Percentiles rank a stretch among this genome's conserved stretches.
Conservation (phyloP, 2,888 invertebrate species). For the Sabatieria punctata region DNA sequence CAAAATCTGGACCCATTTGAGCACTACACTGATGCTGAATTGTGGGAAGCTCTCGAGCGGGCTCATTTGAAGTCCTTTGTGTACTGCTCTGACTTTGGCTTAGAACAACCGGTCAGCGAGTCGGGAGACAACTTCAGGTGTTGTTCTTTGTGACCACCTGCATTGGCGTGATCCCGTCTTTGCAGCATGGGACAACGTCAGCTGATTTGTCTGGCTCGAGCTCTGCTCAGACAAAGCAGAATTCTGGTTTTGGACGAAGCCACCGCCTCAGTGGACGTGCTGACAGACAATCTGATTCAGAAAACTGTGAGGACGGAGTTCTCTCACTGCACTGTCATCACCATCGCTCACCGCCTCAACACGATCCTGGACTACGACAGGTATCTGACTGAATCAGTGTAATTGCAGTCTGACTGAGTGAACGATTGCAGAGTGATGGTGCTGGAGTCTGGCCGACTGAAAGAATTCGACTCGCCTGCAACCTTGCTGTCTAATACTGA, state of each 20-base stretch:
- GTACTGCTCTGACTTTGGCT: no score
- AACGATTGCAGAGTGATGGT: not conserved
- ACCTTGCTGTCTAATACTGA: not conserved
- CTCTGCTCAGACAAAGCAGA: constrained; percentile 62
- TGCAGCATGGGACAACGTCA: constrained; percentile 78
- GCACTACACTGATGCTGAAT: constrained; percentile 51
- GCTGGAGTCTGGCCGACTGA: not conserved
- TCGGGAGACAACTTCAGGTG: no score
- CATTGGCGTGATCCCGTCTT: no score
- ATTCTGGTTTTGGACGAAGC: constrained; percentile 78
- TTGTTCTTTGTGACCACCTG: no score
- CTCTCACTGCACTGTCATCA: constrained; percentile 65
- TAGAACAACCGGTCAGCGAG: no score
- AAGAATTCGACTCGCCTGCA: not conserved
- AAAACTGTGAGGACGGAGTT: constrained; percentile 69
- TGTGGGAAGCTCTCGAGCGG: constrained; percentile 70
- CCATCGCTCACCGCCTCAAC: constrained; percentile 78
- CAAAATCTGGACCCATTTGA: constrained; percentile 77
- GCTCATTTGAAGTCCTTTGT: no score
- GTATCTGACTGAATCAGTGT: not conserved
- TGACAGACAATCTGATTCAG: constrained; percentile 44
- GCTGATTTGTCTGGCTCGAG: constrained; percentile 69
- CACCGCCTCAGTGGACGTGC: constrained; percentile 67
- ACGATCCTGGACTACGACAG: constrained; percentile 63
- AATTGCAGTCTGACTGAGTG: no score